A percentile compares a stretch with the other conserved stretches of the same genome.
These are phyloP conservation scores for Mercenaria mercenaria DNA, from an alignment of 1,140 invertebrate genomes.

Conservation along the genomic window DNA sequence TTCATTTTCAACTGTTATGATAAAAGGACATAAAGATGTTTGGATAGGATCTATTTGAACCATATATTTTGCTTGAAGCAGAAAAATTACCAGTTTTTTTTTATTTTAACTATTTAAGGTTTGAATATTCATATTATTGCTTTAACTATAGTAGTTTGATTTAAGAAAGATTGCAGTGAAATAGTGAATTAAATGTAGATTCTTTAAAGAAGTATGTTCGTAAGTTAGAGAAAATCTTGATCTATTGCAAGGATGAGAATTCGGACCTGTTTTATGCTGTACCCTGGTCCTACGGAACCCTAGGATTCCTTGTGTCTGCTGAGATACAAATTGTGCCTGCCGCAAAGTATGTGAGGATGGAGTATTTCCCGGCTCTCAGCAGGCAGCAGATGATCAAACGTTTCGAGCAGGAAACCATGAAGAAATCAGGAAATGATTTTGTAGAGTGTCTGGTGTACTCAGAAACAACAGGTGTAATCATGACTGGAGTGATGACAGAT, in stretches of 20 bases:
- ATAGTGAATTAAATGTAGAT: too few relatives aligned
- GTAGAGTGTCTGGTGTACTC: conserved; percentile 91
- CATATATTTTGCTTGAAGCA: too few relatives aligned
- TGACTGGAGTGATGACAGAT: conserved; percentile 90
- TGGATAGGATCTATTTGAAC: too few relatives aligned
- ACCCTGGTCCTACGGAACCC: conserved; percentile 94
- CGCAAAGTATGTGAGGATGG: conserved; percentile 88
- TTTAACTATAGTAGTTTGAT: too few relatives aligned
- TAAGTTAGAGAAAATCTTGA: too few relatives aligned
- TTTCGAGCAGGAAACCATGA: conserved; percentile 87
- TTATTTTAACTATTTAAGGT: too few relatives aligned
- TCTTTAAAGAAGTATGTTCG: too few relatives aligned
- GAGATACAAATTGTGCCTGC: conserved; percentile 92
- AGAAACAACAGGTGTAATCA: conserved; percentile 90
- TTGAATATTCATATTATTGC: too few relatives aligned
- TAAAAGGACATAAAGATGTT: too few relatives aligned
- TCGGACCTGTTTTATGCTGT: conserved; percentile 92
- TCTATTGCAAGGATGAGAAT: conserved; percentile 89
- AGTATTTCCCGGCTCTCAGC: conserved; percentile 90
- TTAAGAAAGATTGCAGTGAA: too few relatives aligned
- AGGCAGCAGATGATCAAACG: conserved; percentile 84
- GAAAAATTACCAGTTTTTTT: too few relatives aligned
- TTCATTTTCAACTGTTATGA: too few relatives aligned
- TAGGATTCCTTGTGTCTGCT: conserved; percentile 93
- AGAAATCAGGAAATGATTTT: conserved; percentile 89